These are phyloP conservation scores for Sebastes alutus DNA, from an alignment of 2,797 vertebrate genomes.

Conservation along the genomic window DNA sequence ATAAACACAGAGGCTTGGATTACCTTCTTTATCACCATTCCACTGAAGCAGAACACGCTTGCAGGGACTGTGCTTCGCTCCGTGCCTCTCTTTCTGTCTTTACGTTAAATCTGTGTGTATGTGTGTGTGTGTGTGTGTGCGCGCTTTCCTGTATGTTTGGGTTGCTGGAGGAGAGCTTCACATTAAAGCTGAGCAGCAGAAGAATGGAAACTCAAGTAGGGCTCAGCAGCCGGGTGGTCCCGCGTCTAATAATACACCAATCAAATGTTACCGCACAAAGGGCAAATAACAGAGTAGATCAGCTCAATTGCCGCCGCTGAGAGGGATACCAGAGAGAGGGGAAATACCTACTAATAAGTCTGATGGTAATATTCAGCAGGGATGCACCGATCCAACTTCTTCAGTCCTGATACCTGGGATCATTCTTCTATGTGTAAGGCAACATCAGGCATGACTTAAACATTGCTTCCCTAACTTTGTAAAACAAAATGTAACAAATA, in stretches of 20 bases:
- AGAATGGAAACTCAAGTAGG: conserved; percentile 73
- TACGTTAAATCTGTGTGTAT: conserved; percentile 19
- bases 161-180: conserved; percentile 50
- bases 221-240: conserved; percentile 71
- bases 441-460: too few species aligned
- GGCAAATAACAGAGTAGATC: conserved; percentile 52
- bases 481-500: too few species aligned
- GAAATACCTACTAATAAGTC: conserved; percentile 22
- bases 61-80: background rate
- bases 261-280: conserved; percentile 66
- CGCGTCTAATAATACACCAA: conserved; percentile 71
- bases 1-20: conserved; percentile 72
- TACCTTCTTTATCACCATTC: conserved; percentile 60
- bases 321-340: conserved; percentile 11
- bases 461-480: too few species aligned
- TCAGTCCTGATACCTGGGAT: too few species aligned
- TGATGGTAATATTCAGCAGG: conserved; percentile 2
- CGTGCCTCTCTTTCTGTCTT: conserved; percentile 10
- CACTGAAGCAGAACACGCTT: conserved; percentile 39
- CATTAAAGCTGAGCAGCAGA: conserved; percentile 56
- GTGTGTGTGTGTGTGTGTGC: background rate
- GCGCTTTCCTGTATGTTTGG: conserved; percentile 45
- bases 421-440: too few species aligned
- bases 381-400: too few species aligned
- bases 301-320: conserved; percentile 18